Evolutionary conservation across 2,888 invertebrate species (phyloP), one percentile per base, ranked within the genome.

Genomic region (Phalera bucephala): DNA sequence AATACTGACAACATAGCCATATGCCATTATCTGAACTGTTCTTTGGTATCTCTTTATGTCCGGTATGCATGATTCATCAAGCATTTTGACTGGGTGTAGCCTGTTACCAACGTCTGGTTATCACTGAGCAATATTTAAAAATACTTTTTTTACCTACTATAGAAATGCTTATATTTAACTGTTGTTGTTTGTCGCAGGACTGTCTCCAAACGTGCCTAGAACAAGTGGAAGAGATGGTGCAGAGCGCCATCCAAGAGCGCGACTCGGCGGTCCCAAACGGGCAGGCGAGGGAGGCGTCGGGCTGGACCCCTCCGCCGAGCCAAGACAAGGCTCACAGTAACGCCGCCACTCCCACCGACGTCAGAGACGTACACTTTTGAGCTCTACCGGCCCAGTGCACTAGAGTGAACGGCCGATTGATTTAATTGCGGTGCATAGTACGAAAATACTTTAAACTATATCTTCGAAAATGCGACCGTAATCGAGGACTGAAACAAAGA

Each of bases 341-440:
- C 80, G 94, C 96, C 57, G 93, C 93, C 57, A 95, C 96, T 35
- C 95, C 96, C 61, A 96, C 96, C 62, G 96, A 97, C 80, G 94
- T 96, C 62, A 92, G 95, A 63, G 95, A 96, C 81, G 93, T 96
- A 54, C 93, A 95, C 81, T 95, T 95, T 88, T 95, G 67, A 88
- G 29, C 56, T 33, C 33, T 33, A 36, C 45, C 33, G 25, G 21
- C 40, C 27, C 33, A 38, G 40, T 36, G 43, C 23, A 36, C 22
- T 8, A 32, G 21, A 40, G 39, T 56, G 54, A 55, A 61, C 61
- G 57, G 61, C 66, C 66, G 53, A 59, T 68, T 63, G 73, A 70
- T 75, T 77, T 77, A 77, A 72, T 70, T 72, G 71, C 80, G 81
- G 80, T 83, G 81, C 82, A 77, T 74, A 84, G 86, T 86, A 87